phyloP scores from a whole-genome alignment of 2,888 invertebrate species.

The Ectemnius lituratus region DNA sequence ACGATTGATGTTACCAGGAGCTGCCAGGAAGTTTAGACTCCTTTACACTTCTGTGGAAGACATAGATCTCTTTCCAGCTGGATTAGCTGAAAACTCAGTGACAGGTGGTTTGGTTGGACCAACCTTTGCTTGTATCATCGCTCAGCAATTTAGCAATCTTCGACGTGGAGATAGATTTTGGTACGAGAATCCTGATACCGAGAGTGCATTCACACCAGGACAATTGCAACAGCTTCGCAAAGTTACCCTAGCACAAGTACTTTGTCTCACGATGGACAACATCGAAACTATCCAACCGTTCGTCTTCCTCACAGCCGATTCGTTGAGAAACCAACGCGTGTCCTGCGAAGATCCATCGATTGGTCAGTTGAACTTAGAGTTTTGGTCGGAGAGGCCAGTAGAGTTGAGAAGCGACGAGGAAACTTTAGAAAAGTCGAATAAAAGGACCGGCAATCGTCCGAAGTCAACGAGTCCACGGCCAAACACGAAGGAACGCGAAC shows the following conservation, averaged over 20 bases:
- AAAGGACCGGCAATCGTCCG: not conserved
- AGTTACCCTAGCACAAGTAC: conserved; percentile 85
- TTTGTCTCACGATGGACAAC: conserved; percentile 84
- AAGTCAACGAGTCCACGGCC: not conserved
- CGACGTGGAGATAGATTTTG: conserved; percentile 89
- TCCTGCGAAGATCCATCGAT: conserved; percentile 80
- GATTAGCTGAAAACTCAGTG: conserved; percentile 89
- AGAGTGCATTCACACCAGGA: conserved; percentile 86
- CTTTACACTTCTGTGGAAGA: conserved; percentile 85
- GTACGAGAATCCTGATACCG: conserved; percentile 87
- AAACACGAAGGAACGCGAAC: not conserved
- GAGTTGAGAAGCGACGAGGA: conserved; percentile 14
- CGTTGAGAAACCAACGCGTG: conserved; percentile 81
- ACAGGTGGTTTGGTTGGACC: conserved; percentile 90
- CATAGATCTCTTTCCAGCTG: conserved; percentile 91
- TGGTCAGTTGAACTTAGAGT: conserved; percentile 81
- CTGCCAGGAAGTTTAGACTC: conserved; percentile 81
- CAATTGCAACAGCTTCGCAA: conserved; percentile 87
- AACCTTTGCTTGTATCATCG: conserved; percentile 92
- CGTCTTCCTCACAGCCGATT: conserved; percentile 83
- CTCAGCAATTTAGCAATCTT: conserved; percentile 89
- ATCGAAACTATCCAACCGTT: conserved; percentile 86
- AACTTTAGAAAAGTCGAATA: conserved; percentile 13
- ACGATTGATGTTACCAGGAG: conserved; percentile 83
- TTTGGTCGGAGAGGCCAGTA: conserved; percentile 81